Percentiles rank a stretch among this genome's conserved stretches.
Conservation (phyloP, 2,113 vertebrate species). For the Leptodactylus fuscus region DNA sequence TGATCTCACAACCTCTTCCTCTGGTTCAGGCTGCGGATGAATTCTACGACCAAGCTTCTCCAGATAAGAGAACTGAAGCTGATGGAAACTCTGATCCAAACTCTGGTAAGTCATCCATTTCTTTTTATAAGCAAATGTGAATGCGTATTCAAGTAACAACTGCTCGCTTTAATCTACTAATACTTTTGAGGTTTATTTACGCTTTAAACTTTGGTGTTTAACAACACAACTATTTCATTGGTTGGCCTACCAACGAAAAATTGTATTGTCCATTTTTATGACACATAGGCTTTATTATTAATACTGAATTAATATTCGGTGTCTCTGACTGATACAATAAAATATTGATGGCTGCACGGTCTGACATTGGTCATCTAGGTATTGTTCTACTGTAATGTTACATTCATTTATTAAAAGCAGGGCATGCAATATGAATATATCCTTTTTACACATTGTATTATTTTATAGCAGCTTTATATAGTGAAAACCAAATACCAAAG, state of each 20-base stretch:
- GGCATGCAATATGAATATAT: background rate
- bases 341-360: background rate
- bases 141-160: background rate
- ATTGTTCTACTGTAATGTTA: background rate
- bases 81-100: constrained; percentile 98
- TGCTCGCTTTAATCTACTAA: background rate
- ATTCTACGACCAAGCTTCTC: constrained; percentile 97
- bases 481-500: background rate
- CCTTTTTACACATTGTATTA: background rate
- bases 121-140: background rate
- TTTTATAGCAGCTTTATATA: background rate
- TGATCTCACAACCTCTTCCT: constrained; percentile 99
- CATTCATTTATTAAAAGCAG: background rate
- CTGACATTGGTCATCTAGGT: background rate
- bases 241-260: too few species aligned
- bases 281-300: too few species aligned
- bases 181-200: too few species aligned
- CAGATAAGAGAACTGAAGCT: constrained; percentile 98
- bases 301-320: too few species aligned
- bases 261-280: too few species aligned
- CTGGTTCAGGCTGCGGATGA: constrained; percentile 99
- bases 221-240: too few species aligned
- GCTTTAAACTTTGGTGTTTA: too few species aligned
- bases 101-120: constrained; percentile 85
- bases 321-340: background rate